Evolutionary conservation across 37 sponge, comb jelly and placozoan species (phyloP).

Genomic region (Axinella damicornis): DNA sequence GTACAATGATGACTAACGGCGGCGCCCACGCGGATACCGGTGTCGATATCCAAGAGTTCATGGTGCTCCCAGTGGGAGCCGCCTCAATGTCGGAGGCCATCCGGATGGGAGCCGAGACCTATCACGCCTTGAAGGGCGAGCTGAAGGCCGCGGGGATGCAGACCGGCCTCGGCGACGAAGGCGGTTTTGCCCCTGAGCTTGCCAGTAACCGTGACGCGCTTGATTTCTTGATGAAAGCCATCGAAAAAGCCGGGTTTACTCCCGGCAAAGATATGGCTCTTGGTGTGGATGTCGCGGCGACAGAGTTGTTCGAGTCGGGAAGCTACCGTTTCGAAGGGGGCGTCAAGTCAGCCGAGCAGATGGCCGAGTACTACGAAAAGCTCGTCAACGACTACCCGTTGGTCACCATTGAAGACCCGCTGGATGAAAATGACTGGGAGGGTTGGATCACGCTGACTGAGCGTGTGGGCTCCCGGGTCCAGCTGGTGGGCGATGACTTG

Average conservation of each 20-base stretch:
- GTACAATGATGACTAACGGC: too few species aligned
- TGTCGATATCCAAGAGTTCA: constrained; percentile 13
- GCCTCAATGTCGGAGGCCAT: neutral
- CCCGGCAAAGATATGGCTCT: constrained; percentile 87
- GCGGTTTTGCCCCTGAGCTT: constrained; percentile 1
- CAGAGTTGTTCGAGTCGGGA: constrained; percentile 96
- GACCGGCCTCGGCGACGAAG: constrained; percentile 10
- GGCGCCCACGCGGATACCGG: constrained; percentile 6
- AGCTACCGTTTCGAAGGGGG: constrained; percentile 98
- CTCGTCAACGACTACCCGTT: constrained; percentile 92
- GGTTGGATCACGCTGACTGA: constrained; percentile 86
- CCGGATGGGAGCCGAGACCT: neutral
- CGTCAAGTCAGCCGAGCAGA: constrained; percentile 90
- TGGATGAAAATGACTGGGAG: constrained; percentile 99
- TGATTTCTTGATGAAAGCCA: constrained; percentile 88
- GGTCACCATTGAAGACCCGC: constrained; percentile 96
- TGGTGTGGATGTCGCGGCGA: constrained; percentile 98
- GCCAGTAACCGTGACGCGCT: constrained; percentile 94
- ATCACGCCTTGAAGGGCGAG: neutral
- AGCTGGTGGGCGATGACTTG: constrained; percentile 95
- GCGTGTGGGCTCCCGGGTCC: constrained; percentile 71
- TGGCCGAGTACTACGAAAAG: constrained; percentile 74
- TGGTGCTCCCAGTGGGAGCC: neutral
- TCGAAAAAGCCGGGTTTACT: constrained; percentile 94
- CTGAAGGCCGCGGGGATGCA: neutral